phyloP scores from a whole-genome alignment of 2,797 vertebrate genomes.

The Peromyscus aztecus region DNA sequence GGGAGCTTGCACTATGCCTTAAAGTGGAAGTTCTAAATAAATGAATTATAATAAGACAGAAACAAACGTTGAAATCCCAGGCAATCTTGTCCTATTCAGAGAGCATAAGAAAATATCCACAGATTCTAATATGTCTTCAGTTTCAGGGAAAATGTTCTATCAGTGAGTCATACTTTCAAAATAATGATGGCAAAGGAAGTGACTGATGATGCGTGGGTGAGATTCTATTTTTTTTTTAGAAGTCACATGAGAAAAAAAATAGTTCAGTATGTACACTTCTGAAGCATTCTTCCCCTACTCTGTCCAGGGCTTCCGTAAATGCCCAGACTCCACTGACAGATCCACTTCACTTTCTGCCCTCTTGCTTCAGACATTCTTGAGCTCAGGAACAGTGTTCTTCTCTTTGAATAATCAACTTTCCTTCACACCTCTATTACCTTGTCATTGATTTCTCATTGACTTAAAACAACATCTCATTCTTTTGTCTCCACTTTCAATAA shows the following conservation, averaged over 20 bases:
- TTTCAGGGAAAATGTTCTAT: slow-evolving; percentile 76
- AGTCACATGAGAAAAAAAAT: slow-evolving; percentile 75
- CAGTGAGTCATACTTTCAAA: slow-evolving; percentile 86
- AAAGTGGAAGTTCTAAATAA: slow-evolving; percentile 51
- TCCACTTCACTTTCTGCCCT: slow-evolving; percentile 44
- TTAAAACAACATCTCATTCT: background rate
- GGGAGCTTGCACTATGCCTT: background rate
- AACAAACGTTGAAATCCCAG: slow-evolving; percentile 50
- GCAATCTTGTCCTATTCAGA: slow-evolving; percentile 23
- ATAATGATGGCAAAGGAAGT: slow-evolving; percentile 86
- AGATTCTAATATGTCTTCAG: slow-evolving; percentile 62
- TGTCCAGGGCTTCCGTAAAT: background rate
- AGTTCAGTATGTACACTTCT: slow-evolving; percentile 58
- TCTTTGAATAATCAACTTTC: background rate
- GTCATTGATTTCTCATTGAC: background rate
- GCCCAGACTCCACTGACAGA: background rate
- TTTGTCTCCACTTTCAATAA: background rate
- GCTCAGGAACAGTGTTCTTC: background rate
- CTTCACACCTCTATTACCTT: background rate
- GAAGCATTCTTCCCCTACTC: slow-evolving; percentile 55
- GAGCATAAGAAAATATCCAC: slow-evolving; percentile 38
- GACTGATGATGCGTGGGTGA: slow-evolving; percentile 71
- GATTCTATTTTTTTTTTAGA: slow-evolving; percentile 65
- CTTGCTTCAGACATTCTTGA: background rate
- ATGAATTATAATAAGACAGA: slow-evolving; percentile 24